Base-by-base conservation (phyloP, 2,888 invertebrate species). In the Gymnosoma rotundatum region DNA sequence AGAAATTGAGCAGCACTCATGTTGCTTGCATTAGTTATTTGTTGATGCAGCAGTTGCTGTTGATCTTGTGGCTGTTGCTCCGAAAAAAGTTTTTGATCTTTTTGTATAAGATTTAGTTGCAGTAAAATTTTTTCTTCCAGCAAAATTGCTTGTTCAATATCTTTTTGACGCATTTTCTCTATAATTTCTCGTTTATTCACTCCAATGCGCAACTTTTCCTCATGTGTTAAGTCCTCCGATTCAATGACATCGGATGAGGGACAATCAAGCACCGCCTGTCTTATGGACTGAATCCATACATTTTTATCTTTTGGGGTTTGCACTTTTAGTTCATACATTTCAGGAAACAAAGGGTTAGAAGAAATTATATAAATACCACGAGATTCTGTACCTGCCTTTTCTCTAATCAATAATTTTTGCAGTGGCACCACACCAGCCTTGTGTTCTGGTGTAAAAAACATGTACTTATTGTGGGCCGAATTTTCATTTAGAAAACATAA, bases 381-480 rank as follows among this genome's bases (percentile, higher is more conserved):
- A 3, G 96, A 95, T 89, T 97, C 97, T 76, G 96, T 96, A 73
- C 98, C 98, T 0, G 98, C 98, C 91, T 98, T 98, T 92, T 98
- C 98, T 20, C 98, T 94, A 9, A 98, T 98, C 78, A 99, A 93
- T 73, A 99, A 93, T 91, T 98, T 98, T 91, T 97, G 97, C 75
- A 99, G 94, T 0, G 98, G 97, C 16, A 98, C 97, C 74, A 98
- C 97, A 85, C 98, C 97, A 67, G 98, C 97, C 96, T 98, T 98
- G 93, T 97, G 97, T 92, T 98, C 98, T 58, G 98, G 98, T 86
- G 97, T 96, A 90, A 97, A 97, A 93, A 98, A 98, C 4, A 96
- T 95, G 90, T 97, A 98, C 90, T 98, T 98, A 56, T 91, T 92
- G 91, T 98, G 97, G 90, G 97, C 97, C 89, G 97, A 98, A 90